Conservation (phyloP, 2,113 vertebrate genomes). For the Aphyosemion australe region DNA sequence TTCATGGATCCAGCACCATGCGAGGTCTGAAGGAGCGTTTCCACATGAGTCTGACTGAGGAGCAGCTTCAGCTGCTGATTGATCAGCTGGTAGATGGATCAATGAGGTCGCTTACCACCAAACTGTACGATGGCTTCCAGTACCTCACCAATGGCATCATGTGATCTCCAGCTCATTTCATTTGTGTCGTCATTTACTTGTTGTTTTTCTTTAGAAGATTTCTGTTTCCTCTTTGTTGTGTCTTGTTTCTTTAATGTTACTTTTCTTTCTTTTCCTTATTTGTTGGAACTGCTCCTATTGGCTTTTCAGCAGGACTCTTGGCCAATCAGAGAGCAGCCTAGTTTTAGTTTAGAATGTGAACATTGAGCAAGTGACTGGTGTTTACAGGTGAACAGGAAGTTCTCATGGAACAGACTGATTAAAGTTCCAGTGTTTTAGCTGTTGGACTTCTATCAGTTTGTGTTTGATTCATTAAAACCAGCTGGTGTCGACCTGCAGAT, state of each 20-base stretch:
- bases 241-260: not conserved
- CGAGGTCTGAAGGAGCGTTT: conserved; percentile 93
- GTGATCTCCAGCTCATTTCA: conserved; percentile 69
- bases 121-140: conserved; percentile 96
- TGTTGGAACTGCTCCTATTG: conserved; percentile 28
- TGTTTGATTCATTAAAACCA: conserved; percentile 43
- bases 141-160: conserved; percentile 99
- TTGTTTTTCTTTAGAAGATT: not conserved
- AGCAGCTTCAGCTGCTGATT: conserved; percentile 92
- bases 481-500: conserved; percentile 15
- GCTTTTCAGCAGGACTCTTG: conserved; percentile 36
- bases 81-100: conserved; percentile 94
- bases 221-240: not conserved
- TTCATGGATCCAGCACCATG: conserved; percentile 94
- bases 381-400: conserved; percentile 1
- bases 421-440: conserved; percentile 33
- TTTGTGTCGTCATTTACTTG: conserved; percentile 4
- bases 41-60: conserved; percentile 97
- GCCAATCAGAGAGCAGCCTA: conserved; percentile 53
- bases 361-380: not conserved
- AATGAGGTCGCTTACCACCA: conserved; percentile 93
- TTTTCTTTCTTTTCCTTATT: not conserved
- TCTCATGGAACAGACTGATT: not conserved
- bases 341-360: conserved; percentile 48
- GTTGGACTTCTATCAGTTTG: conserved; percentile 17